Percentiles rank a stretch among this genome's conserved stretches.
Conservation (phyloP, 2,888 invertebrate genomes). For the Patella ulyssiponensis region DNA sequence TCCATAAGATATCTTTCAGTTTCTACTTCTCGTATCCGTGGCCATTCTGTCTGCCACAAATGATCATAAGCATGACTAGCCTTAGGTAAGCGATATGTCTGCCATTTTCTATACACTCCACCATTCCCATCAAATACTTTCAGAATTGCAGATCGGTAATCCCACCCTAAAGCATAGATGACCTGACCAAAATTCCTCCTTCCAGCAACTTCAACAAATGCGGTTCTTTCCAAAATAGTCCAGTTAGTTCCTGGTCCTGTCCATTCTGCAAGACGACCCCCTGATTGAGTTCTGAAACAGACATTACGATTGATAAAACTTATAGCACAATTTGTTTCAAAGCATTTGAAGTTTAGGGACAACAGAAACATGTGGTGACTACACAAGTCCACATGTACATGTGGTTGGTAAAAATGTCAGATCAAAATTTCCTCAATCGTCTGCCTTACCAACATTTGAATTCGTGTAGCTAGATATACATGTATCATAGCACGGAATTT, state of each 20-base stretch:
- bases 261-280: conserved; percentile 45
- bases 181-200: conserved; percentile 42
- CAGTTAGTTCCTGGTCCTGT: conserved; percentile 38
- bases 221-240: conserved; percentile 41
- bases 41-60: conserved; percentile 46
- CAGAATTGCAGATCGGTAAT: conserved; percentile 40
- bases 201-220: conserved; percentile 46
- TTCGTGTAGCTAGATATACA: neutral
- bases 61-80: conserved; percentile 45
- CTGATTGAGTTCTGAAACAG: conserved; percentile 30
- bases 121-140: conserved; percentile 35
- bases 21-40: conserved; percentile 42
- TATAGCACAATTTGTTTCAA: neutral
- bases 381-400: too few relatives aligned
- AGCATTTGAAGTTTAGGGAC: too few relatives aligned
- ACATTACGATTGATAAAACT: neutral
- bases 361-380: too few relatives aligned
- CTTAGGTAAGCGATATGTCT: conserved; percentile 45
- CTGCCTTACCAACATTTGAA: too few relatives aligned
- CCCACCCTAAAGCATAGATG: conserved; percentile 47
- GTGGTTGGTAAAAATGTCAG: too few relatives aligned
- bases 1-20: conserved; percentile 46
- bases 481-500: neutral
- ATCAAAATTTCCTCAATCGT: too few relatives aligned
- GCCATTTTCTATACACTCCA: conserved; percentile 35